A percentile compares a stretch with the other conserved stretches of the same genome.
These are phyloP conservation scores for Poliocrania exsul DNA, from an alignment of 2,797 vertebrate genomes.

Conservation along the genomic window DNA sequence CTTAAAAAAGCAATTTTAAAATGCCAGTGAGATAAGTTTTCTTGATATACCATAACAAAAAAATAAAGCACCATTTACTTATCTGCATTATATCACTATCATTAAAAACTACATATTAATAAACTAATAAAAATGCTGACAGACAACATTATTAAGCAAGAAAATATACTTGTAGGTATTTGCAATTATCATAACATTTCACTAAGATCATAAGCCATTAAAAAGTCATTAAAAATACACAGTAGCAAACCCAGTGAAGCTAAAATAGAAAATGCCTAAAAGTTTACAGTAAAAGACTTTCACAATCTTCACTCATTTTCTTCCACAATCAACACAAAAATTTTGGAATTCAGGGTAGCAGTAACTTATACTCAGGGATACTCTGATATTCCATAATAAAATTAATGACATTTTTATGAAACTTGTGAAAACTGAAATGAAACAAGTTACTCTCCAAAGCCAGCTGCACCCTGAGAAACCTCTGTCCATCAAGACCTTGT, in stretches of 20 bases:
- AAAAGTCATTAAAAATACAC: neutral
- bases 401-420: neutral
- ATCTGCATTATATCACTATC: neutral
- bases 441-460: neutral
- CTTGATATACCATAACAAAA: neutral
- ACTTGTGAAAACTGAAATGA: neutral
- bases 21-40: rapidly evolving
- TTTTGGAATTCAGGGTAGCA: neutral
- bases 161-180: neutral
- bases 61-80: neutral
- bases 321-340: neutral
- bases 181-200: neutral
- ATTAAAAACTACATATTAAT: neutral
- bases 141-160: neutral
- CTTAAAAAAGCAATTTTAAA: neutral
- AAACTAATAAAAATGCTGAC: neutral
- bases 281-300: neutral
- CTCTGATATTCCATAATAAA: neutral
- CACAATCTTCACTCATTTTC: neutral
- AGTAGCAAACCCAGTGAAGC: neutral
- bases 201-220: neutral
- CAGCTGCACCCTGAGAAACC: neutral
- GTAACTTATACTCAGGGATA: neutral
- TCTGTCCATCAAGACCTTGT: neutral
- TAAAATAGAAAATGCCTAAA: neutral